Evolutionary conservation across 2,888 invertebrate species (phyloP).

Genomic region (Rhagium mordax): DNA sequence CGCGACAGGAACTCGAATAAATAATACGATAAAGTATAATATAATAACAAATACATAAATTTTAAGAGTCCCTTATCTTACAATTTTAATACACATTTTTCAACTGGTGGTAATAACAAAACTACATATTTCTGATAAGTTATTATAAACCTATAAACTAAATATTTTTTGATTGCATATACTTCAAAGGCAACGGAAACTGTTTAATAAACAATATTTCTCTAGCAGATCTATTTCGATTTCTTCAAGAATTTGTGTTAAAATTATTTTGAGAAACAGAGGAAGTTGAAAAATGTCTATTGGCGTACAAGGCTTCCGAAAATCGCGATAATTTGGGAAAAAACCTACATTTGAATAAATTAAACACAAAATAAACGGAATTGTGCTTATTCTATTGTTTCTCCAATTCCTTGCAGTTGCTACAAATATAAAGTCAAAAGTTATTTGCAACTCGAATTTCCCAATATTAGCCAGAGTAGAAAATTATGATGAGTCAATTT

Average conservation of each 20-base stretch:
- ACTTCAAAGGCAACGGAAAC: constrained; percentile 31
- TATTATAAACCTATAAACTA: constrained; percentile 3
- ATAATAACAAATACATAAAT: not conserved
- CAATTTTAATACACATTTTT: not conserved
- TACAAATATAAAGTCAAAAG: too few relatives aligned
- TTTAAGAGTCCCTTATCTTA: not conserved
- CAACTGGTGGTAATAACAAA: not conserved
- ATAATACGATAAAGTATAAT: too few relatives aligned
- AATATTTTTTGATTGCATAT: constrained; percentile 22
- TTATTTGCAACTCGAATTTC: too few relatives aligned
- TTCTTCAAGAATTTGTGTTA: not conserved
- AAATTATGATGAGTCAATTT: too few relatives aligned
- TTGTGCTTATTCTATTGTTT: too few relatives aligned
- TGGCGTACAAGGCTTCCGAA: not conserved
- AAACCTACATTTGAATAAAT: not conserved
- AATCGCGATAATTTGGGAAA: not conserved
- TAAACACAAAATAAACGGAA: too few relatives aligned
- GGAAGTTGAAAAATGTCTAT: not conserved
- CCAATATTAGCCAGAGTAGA: too few relatives aligned
- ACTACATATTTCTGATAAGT: not conserved
- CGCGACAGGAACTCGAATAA: too few relatives aligned
- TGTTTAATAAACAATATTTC: constrained; percentile 27
- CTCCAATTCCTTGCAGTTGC: too few relatives aligned
- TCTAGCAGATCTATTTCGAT: not conserved
- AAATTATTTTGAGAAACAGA: not conserved